Evolutionary conservation across 2,113 vertebrate species (phyloP).

Genomic region (Neotragus moschatus): DNA sequence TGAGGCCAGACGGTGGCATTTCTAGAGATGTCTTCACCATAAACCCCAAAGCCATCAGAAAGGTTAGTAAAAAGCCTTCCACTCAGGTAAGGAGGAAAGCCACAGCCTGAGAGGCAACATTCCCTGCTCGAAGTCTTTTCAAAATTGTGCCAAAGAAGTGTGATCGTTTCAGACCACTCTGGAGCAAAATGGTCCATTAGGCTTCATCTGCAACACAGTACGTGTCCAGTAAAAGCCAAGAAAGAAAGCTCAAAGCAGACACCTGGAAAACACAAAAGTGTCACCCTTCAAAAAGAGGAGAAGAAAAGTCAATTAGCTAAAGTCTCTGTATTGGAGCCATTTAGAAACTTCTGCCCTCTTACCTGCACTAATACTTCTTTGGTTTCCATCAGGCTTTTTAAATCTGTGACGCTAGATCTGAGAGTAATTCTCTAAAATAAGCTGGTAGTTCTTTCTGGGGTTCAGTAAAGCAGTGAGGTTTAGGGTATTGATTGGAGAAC

Average conservation of each 20-base stretch:
- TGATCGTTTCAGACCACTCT: background rate
- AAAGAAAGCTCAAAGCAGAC: background rate
- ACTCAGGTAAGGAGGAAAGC: background rate
- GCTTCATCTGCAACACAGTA: background rate
- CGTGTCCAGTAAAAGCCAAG: background rate
- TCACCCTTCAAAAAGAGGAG: background rate
- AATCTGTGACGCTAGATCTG: background rate
- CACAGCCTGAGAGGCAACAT: background rate
- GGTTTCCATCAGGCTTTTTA: background rate
- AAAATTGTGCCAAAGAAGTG: background rate
- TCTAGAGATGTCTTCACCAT: background rate
- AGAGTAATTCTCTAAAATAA: background rate
- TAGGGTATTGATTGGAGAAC: background rate
- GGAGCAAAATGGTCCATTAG: background rate
- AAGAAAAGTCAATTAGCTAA: background rate
- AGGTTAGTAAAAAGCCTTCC: background rate
- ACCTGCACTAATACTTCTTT: background rate
- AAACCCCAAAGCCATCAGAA: background rate
- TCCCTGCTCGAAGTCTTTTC: background rate
- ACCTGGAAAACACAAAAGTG: background rate
- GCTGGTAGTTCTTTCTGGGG: background rate
- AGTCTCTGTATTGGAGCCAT: background rate
- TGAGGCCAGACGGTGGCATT: background rate
- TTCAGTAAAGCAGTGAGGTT: background rate
- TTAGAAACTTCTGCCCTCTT: background rate